These are phyloP conservation scores for Paragorgia papillata DNA, from an alignment of 92 coral and sea anemone genomes.

Conservation along the genomic window DNA sequence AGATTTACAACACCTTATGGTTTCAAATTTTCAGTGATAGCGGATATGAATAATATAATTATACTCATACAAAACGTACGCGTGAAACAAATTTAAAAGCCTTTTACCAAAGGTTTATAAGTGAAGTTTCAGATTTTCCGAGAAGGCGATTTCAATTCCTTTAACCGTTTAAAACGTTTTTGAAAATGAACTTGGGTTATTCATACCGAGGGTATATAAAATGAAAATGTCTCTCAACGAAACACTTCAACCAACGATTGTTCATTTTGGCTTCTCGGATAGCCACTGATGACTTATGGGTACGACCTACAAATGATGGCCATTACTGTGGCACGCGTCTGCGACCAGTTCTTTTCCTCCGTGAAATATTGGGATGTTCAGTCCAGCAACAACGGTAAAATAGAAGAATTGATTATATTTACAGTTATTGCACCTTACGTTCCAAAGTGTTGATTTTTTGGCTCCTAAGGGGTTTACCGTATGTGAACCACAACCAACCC, in stretches of 20 bases:
- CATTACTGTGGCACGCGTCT: slow-evolving; percentile 49
- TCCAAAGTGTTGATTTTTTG: slow-evolving; percentile 5
- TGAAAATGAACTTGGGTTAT: no score
- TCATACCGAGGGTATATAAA: no score
- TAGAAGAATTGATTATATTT: background rate
- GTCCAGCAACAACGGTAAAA: slow-evolving; percentile 15
- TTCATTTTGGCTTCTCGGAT: slow-evolving; percentile 1
- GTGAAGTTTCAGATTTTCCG: no score
- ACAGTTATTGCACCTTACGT: background rate
- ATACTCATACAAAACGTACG: no score
- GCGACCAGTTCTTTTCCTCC: slow-evolving; percentile 5
- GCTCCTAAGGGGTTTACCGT: slow-evolving; percentile 1
- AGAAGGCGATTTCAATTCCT: no score
- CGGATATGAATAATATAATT: no score
- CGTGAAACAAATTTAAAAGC: no score
- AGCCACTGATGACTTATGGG: slow-evolving; percentile 29
- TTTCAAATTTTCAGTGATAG: no score
- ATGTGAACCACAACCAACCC: background rate
- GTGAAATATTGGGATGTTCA: slow-evolving; percentile 13
- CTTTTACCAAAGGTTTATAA: no score
- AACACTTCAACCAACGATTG: slow-evolving; percentile 9
- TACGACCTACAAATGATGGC: slow-evolving; percentile 34
- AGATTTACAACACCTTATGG: no score
- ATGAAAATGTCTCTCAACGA: slow-evolving; percentile 31
- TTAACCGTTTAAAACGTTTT: no score